These are phyloP conservation scores for Papilio protenor DNA, from an alignment of 2,888 invertebrate species.

Conservation along the genomic window DNA sequence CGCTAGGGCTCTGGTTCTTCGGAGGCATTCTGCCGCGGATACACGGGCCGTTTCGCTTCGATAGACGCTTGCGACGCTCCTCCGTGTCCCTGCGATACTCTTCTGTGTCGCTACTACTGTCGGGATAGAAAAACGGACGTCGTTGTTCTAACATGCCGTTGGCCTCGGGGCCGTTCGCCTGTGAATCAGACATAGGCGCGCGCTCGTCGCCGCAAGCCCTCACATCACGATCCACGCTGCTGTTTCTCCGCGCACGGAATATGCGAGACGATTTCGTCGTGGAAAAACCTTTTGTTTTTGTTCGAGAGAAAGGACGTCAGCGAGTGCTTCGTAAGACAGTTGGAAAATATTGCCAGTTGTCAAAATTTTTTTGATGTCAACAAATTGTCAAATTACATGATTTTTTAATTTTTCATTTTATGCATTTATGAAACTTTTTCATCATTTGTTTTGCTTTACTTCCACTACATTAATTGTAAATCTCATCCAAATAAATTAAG, in stretches of 20 bases:
- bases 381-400: not conserved
- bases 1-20: constrained; percentile 68
- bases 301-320: constrained; percentile 45
- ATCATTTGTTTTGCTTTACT: not conserved
- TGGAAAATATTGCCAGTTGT: constrained; percentile 44
- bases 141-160: constrained; percentile 60
- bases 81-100: constrained; percentile 88
- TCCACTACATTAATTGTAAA: not conserved
- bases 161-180: constrained; percentile 72
- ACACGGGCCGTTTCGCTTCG: constrained; percentile 72
- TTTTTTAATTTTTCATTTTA: not conserved
- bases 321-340: constrained; percentile 29
- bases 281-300: constrained; percentile 43
- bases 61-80: constrained; percentile 86
- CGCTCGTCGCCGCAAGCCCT: constrained; percentile 71
- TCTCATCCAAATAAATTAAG: not conserved
- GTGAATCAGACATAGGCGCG: constrained; percentile 75
- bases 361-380: constrained; percentile 26
- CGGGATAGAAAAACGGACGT: constrained; percentile 80
- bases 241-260: constrained; percentile 53
- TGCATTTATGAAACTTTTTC: not conserved
- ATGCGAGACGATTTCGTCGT: constrained; percentile 43
- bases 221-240: constrained; percentile 72
- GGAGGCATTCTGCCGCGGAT: constrained; percentile 70
- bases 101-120: constrained; percentile 94